phyloP scores from a whole-genome alignment of 2,888 invertebrate species.

The Parnassius glacialis region DNA sequence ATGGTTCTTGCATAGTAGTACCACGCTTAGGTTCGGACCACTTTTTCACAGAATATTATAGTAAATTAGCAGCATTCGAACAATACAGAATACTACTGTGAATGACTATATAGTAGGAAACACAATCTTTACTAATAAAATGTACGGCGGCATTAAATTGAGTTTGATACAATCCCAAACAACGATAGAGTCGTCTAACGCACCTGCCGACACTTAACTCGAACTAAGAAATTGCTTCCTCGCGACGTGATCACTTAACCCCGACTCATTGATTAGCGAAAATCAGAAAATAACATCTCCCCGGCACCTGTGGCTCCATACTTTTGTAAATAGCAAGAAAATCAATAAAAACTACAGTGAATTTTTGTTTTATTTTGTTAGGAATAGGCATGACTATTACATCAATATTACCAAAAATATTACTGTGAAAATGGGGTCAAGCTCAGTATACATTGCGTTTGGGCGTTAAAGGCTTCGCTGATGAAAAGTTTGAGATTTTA shows the following conservation, averaged over 20 bases:
- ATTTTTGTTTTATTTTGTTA: background rate
- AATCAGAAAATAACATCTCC: slow-evolving; percentile 56
- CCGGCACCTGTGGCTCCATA: slow-evolving; percentile 58
- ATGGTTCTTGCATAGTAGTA: too few relatives aligned
- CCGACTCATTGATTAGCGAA: slow-evolving; percentile 66
- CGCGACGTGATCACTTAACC: slow-evolving; percentile 45
- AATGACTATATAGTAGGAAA: too few relatives aligned
- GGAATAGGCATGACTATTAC: too few relatives aligned
- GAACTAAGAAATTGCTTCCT: slow-evolving; percentile 70
- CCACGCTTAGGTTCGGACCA: too few relatives aligned
- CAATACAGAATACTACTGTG: too few relatives aligned
- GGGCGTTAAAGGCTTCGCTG: too few relatives aligned
- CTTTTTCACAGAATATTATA: too few relatives aligned
- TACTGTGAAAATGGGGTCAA: too few relatives aligned
- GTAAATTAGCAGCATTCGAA: too few relatives aligned
- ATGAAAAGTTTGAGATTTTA: too few relatives aligned
- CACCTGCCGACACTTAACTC: slow-evolving; percentile 40
- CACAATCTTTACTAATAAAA: slow-evolving; percentile 14
- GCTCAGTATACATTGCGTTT: too few relatives aligned
- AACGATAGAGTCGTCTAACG: slow-evolving; percentile 20
- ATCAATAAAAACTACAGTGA: background rate
- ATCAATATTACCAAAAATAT: too few relatives aligned
- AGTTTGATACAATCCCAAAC: background rate
- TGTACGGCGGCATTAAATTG: slow-evolving; percentile 2
- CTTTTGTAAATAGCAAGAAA: slow-evolving; percentile 38